Evolutionary conservation across 2,113 vertebrate genomes (phyloP).

Genomic region (Pachypanchax playfairii): DNA sequence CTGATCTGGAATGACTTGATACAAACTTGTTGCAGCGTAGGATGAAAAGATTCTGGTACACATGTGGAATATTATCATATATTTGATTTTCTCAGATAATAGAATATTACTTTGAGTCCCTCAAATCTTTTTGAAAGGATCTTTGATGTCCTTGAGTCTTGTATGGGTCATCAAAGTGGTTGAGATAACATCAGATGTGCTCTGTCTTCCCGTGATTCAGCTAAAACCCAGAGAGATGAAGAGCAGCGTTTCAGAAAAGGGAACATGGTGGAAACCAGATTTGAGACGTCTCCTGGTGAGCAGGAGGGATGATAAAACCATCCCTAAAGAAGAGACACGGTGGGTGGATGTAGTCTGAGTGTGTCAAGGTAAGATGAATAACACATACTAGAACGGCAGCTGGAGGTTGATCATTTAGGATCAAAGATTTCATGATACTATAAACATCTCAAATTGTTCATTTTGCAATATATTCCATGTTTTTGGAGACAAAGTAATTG

Average conservation of each 20-base stretch:
- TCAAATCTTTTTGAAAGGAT: conserved; percentile 13
- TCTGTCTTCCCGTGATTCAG: conserved; percentile 41
- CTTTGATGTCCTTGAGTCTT: conserved; percentile 39
- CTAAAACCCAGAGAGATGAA: conserved; percentile 58
- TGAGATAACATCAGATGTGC: conserved; percentile 42
- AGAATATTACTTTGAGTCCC: conserved; percentile 23
- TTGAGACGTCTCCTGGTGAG: conserved; percentile 58
- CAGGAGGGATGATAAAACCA: conserved; percentile 56
- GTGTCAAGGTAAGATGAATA: conserved; percentile 39
- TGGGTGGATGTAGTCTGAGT: conserved; percentile 34
- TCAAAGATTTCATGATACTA: neutral
- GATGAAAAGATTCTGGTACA: conserved; percentile 2
- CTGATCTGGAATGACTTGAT: conserved; percentile 9
- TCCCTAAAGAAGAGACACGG: conserved; percentile 51
- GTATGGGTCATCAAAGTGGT: conserved; percentile 21
- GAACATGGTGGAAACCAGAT: conserved; percentile 39
- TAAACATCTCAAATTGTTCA: conserved; percentile 48
- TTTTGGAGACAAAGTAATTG: conserved; percentile 72
- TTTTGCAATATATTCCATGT: conserved; percentile 56
- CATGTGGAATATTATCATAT: neutral
- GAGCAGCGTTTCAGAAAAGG: conserved; percentile 47
- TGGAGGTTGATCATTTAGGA: conserved; percentile 30
- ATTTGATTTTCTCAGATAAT: conserved; percentile 18
- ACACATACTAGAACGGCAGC: conserved; percentile 25
- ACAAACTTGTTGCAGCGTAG: conserved; percentile 22